Percentiles rank a stretch among this genome's conserved stretches.
Conservation (phyloP, 1,140 invertebrate species). For the Epicauta chinensis region DNA sequence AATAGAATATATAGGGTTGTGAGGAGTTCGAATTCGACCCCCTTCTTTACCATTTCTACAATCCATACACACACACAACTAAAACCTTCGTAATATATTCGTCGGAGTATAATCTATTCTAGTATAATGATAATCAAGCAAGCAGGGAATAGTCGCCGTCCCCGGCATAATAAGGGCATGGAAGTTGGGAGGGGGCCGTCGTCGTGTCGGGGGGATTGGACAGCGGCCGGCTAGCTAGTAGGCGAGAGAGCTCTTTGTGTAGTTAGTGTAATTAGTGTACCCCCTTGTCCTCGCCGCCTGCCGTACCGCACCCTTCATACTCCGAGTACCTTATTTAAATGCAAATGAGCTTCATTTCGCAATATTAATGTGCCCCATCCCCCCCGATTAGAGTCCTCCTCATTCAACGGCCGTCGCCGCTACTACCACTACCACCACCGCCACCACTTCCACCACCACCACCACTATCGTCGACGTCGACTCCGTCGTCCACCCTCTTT, state of each 20-base stretch:
- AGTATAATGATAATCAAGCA: slow-evolving; percentile 39
- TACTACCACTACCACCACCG: slow-evolving; percentile 23
- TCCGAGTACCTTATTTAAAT: slow-evolving; percentile 73
- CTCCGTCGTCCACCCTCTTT: slow-evolving; percentile 16
- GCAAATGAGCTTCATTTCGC: slow-evolving; percentile 82
- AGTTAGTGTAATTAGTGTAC: slow-evolving; percentile 45
- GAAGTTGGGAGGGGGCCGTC: slow-evolving; percentile 10
- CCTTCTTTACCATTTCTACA: too few relatives aligned
- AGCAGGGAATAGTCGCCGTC: slow-evolving; percentile 27
- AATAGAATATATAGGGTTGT: too few relatives aligned
- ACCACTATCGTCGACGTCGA: slow-evolving; percentile 16
- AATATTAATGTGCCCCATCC: slow-evolving; percentile 72
- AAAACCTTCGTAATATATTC: slow-evolving; percentile 22
- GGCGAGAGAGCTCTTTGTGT: slow-evolving; percentile 45
- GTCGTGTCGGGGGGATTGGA: slow-evolving; percentile 34
- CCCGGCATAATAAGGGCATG: slow-evolving; percentile 32
- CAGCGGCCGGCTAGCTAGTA: slow-evolving; percentile 40
- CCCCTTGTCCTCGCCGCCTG: too few relatives aligned
- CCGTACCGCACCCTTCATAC: slow-evolving; percentile 38
- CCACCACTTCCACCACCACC: slow-evolving; percentile 23
- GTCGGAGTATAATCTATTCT: slow-evolving; percentile 37
- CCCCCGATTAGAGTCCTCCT: slow-evolving; percentile 32
- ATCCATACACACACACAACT: too few relatives aligned
- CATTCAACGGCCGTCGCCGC: slow-evolving; percentile 5
- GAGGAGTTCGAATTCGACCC: too few relatives aligned